These are phyloP conservation scores for Aulostomus chinensis DNA, from an alignment of 2,797 vertebrate species.

Conservation along the genomic window DNA sequence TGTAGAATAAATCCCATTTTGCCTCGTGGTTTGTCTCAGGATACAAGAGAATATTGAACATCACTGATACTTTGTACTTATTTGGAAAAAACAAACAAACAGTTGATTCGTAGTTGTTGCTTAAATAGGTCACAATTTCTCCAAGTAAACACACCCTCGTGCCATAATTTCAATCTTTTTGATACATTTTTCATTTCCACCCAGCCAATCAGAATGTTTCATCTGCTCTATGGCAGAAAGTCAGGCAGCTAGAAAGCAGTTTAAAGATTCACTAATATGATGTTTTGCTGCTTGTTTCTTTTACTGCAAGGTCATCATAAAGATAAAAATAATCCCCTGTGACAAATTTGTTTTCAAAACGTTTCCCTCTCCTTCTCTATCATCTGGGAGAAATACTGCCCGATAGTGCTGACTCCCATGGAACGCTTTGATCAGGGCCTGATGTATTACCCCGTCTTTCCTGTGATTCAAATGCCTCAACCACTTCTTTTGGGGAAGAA, in stretches of 20 bases:
- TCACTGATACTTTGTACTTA: slow-evolving; percentile 11
- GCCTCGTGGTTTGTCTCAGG: slow-evolving; percentile 52
- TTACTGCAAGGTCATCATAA: slow-evolving; percentile 82
- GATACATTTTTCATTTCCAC: slow-evolving; percentile 51
- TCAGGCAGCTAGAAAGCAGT: slow-evolving; percentile 53
- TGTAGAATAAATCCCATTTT: slow-evolving; percentile 58
- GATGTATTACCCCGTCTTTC: slow-evolving; percentile 79
- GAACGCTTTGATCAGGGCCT: slow-evolving; percentile 75
- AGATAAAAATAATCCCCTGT: slow-evolving; percentile 79
- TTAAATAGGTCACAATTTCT: slow-evolving; percentile 32
- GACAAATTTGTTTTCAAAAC: slow-evolving; percentile 83
- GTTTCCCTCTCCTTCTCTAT: slow-evolving; percentile 78
- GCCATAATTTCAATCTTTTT: slow-evolving; percentile 50
- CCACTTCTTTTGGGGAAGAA: slow-evolving; percentile 68
- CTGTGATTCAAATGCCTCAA: slow-evolving; percentile 77
- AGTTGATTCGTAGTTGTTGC: not conserved
- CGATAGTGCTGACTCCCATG: slow-evolving; percentile 76
- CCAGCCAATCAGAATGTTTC: slow-evolving; percentile 51
- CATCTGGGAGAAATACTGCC: slow-evolving; percentile 71
- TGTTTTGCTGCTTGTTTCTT: slow-evolving; percentile 76
- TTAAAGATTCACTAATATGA: slow-evolving; percentile 68
- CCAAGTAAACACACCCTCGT: slow-evolving; percentile 28
- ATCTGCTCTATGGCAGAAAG: slow-evolving; percentile 55
- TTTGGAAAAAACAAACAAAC: slow-evolving; percentile 9
- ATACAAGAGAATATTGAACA: slow-evolving; percentile 40